Evolutionary conservation across 2,797 vertebrate species (phyloP).

Genomic region (Menidia menidia): DNA sequence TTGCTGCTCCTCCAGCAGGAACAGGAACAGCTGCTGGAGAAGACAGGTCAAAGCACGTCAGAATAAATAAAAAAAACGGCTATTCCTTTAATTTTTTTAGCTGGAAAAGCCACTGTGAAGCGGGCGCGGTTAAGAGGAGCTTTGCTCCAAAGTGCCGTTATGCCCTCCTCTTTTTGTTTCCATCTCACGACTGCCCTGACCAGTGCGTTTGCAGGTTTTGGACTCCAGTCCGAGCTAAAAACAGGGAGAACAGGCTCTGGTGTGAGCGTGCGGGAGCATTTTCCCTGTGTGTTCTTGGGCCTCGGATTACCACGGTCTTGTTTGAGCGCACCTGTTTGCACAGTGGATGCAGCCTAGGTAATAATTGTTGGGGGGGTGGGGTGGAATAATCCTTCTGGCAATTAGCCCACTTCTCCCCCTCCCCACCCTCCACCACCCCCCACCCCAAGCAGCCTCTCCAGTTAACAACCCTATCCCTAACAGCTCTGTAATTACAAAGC

Average conservation of each 20-base stretch:
- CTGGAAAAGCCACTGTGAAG: background rate
- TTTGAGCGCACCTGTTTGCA: slow-evolving; percentile 97
- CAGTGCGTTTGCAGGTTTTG: background rate
- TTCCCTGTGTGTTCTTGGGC: slow-evolving; percentile 46
- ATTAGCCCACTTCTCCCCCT: slow-evolving; percentile 76
- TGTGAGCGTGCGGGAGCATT: slow-evolving; percentile 22
- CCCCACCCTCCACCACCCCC: slow-evolving; percentile 54
- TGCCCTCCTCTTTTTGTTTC: background rate
- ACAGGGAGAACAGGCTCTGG: slow-evolving; percentile 7
- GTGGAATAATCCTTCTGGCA: slow-evolving; percentile 91
- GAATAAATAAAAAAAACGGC: too few relatives aligned
- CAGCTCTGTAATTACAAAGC: slow-evolving; percentile 93
- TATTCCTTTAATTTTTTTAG: background rate
- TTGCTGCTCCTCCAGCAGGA: slow-evolving; percentile 80
- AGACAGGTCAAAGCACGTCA: slow-evolving; percentile 44
- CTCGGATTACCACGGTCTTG: slow-evolving; percentile 89
- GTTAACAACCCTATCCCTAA: slow-evolving; percentile 95
- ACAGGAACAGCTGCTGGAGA: slow-evolving; percentile 81
- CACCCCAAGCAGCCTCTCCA: slow-evolving; percentile 80
- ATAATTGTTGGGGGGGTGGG: slow-evolving; percentile 85
- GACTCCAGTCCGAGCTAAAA: background rate
- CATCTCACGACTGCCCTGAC: background rate
- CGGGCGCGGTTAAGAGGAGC: background rate
- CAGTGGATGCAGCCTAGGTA: slow-evolving; percentile 94
- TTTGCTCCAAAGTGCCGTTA: background rate